These are phyloP conservation scores for Anarsia innoxiella DNA, from an alignment of 2,888 invertebrate genomes.

Conservation along the genomic window DNA sequence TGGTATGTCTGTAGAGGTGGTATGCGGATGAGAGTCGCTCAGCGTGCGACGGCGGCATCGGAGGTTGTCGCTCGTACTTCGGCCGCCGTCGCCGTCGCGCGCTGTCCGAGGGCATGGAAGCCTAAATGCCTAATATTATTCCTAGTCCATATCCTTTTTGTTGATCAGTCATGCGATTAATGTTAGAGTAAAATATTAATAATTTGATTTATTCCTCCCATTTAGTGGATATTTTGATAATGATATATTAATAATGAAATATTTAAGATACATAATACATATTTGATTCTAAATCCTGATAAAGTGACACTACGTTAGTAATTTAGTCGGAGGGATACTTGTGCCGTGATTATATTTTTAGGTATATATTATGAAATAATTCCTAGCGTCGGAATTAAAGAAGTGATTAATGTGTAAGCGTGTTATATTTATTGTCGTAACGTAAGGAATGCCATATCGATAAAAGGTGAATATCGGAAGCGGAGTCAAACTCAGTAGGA, in stretches of 20 bases:
- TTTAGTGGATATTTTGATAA: slow-evolving; percentile 77
- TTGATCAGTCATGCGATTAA: slow-evolving; percentile 76
- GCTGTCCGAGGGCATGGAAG: slow-evolving; percentile 55
- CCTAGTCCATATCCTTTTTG: slow-evolving; percentile 76
- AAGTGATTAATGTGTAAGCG: slow-evolving; percentile 76
- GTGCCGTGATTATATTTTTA: slow-evolving; percentile 77
- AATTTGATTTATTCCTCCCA: slow-evolving; percentile 76
- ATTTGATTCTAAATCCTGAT: slow-evolving; percentile 77
- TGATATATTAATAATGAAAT: slow-evolving; percentile 76
- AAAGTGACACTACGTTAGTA: slow-evolving; percentile 75
- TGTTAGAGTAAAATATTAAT: slow-evolving; percentile 73
- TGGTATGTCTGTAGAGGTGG: slow-evolving; percentile 67
- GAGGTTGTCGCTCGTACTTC: slow-evolving; percentile 2
- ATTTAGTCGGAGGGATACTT: slow-evolving; percentile 76
- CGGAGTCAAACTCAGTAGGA: slow-evolving; percentile 71
- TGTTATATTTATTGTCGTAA: slow-evolving; percentile 76
- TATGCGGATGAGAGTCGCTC: slow-evolving; percentile 58
- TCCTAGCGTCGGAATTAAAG: slow-evolving; percentile 76
- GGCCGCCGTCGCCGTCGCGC: slow-evolving; percentile 14
- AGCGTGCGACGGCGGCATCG: slow-evolving; percentile 29
- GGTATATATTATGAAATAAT: slow-evolving; percentile 75
- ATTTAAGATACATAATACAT: slow-evolving; percentile 76
- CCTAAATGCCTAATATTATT: slow-evolving; percentile 73
- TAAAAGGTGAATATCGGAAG: slow-evolving; percentile 72
- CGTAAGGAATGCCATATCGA: slow-evolving; percentile 75